Conservation (phyloP, 2,888 invertebrate genomes). For the Ectemnius continuus region DNA sequence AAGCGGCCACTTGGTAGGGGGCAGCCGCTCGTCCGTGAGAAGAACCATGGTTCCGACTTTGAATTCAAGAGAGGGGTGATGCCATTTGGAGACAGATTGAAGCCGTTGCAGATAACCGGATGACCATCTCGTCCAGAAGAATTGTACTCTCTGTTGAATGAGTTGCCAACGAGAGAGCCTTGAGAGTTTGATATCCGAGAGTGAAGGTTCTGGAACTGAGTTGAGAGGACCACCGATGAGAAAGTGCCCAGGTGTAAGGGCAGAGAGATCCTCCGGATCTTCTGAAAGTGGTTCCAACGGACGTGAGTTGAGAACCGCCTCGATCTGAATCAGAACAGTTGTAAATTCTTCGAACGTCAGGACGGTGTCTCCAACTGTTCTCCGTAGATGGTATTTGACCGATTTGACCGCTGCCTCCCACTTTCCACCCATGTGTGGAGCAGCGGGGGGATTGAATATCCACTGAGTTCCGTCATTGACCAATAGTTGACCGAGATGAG, state of each 20-base stretch:
- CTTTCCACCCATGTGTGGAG: neutral
- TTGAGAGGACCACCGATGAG: neutral
- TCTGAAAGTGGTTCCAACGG: neutral
- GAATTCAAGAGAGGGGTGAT: too few relatives aligned
- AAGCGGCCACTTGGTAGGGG: too few relatives aligned
- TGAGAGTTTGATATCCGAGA: too few relatives aligned
- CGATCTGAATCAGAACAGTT: neutral
- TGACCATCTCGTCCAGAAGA: neutral
- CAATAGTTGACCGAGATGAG: neutral
- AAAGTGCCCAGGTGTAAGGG: neutral
- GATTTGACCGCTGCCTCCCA: neutral
- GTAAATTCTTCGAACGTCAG: conserved; percentile 5
- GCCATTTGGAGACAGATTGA: too few relatives aligned
- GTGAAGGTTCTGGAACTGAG: neutral
- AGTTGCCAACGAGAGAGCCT: too few relatives aligned
- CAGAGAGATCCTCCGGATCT: neutral
- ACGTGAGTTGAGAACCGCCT: conserved; percentile 4
- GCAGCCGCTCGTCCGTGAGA: too few relatives aligned
- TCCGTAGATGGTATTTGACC: too few relatives aligned
- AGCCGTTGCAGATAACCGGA: neutral
- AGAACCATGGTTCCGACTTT: too few relatives aligned
- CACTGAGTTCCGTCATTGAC: neutral
- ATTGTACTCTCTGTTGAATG: neutral
- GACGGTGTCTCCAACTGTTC: neutral
- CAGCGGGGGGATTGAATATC: neutral